These are phyloP conservation scores for Lontra canadensis DNA, from an alignment of 2,113 vertebrate genomes.

Conservation along the genomic window DNA sequence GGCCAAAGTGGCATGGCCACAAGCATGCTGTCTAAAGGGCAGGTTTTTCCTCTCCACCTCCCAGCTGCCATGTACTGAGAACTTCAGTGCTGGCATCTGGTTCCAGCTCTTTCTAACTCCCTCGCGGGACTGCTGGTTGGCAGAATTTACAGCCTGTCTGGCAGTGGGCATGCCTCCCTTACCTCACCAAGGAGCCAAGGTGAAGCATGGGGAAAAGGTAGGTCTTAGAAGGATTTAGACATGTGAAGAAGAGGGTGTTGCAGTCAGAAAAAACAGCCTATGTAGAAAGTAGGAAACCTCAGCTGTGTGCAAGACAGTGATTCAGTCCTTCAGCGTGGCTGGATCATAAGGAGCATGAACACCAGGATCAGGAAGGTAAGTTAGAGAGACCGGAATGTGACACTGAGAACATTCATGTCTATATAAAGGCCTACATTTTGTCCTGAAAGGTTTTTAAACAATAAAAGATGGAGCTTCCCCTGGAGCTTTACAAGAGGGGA, in stretches of 20 bases:
- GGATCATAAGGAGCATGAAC: neutral
- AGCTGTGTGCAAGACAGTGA: neutral
- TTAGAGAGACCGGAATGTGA: neutral
- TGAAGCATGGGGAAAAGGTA: neutral
- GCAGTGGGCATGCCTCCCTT: neutral
- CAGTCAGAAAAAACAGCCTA: neutral
- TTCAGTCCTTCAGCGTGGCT: neutral
- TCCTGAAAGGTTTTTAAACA: neutral
- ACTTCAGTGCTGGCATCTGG: neutral
- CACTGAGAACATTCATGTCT: neutral
- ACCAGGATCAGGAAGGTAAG: neutral
- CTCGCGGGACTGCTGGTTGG: neutral
- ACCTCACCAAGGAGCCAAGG: neutral
- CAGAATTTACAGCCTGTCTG: neutral
- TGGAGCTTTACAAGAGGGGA: neutral
- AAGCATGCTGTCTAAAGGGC: neutral
- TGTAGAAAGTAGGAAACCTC: neutral
- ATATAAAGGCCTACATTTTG: neutral
- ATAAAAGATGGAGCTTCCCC: neutral
- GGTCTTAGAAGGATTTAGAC: neutral
- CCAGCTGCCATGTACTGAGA: neutral
- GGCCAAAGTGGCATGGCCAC: neutral
- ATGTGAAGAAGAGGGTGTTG: neutral
- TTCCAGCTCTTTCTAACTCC: neutral
- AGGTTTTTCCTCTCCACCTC: neutral